Conservation (phyloP, 2,888 invertebrate genomes). For the Aleiodes leptofemur region DNA sequence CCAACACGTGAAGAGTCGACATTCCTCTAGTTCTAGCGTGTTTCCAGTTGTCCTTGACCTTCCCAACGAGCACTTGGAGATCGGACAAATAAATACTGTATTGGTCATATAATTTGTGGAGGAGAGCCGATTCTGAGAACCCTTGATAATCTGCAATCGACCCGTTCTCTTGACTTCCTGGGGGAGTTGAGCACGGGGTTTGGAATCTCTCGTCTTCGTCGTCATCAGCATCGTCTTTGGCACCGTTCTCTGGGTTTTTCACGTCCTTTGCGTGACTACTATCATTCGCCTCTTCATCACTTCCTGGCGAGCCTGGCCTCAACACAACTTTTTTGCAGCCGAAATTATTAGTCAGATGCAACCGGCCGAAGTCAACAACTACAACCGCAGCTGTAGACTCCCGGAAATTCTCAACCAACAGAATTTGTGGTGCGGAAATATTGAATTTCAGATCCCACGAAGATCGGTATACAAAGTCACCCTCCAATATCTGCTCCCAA, state of each 20-base stretch:
- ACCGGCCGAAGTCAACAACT: constrained; percentile 93
- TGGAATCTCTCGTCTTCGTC: constrained; percentile 72
- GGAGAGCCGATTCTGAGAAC: constrained; percentile 79
- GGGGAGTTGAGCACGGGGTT: constrained; percentile 92
- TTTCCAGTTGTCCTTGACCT: constrained; percentile 92
- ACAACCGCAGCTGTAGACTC: constrained; percentile 87
- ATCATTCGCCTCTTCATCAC: constrained; percentile 61
- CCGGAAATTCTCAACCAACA: constrained; percentile 89
- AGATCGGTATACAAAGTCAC: constrained; percentile 81
- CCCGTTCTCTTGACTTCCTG: constrained; percentile 85
- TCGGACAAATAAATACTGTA: constrained; percentile 78
- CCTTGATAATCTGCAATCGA: constrained; percentile 67
- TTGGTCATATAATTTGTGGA: constrained; percentile 85
- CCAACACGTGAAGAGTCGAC: constrained; percentile 90
- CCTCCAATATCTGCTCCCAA: constrained; percentile 85
- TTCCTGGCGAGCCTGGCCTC: constrained; percentile 66
- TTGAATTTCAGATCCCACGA: constrained; percentile 93
- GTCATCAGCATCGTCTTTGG: constrained; percentile 60
- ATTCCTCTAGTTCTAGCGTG: constrained; percentile 90
- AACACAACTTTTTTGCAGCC: constrained; percentile 63
- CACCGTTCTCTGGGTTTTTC: constrained; percentile 55
- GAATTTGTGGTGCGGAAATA: constrained; percentile 94
- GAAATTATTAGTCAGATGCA: constrained; percentile 80
- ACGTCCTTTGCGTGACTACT: constrained; percentile 47
- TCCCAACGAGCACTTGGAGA: constrained; percentile 88